A percentile compares a stretch with the other conserved stretches of the same genome.
phyloP scores from a whole-genome alignment of 2,113 vertebrate species.

The Archocentrus centrarchus region DNA sequence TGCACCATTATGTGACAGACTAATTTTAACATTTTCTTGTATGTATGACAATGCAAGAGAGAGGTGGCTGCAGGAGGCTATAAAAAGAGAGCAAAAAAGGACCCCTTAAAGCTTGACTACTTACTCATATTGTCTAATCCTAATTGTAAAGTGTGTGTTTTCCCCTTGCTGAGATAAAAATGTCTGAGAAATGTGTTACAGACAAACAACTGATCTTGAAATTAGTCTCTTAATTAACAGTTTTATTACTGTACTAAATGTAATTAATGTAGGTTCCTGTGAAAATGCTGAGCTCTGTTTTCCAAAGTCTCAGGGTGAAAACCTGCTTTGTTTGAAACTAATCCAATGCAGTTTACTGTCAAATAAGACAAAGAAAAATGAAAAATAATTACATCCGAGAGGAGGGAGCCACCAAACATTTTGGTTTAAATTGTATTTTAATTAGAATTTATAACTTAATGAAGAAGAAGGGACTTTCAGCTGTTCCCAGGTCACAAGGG shows the following conservation, averaged over 20 bases:
- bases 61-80: background rate
- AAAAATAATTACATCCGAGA: background rate
- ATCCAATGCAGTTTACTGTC: background rate
- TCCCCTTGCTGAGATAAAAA: too few species aligned
- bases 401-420: too few species aligned
- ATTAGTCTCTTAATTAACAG: background rate
- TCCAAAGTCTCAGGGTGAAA: too few species aligned
- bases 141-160: background rate
- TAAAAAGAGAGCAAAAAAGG: background rate
- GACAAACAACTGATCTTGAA: background rate
- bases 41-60: slow-evolving; percentile 1
- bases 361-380: background rate
- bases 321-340: too few species aligned
- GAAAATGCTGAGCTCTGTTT: background rate
- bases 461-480: too few species aligned
- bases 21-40: slow-evolving; percentile 22
- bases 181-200: background rate
- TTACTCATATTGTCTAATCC: background rate
- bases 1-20: background rate
- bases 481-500: background rate
- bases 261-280: background rate
- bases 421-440: too few species aligned
- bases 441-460: too few species aligned
- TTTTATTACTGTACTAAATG: background rate
- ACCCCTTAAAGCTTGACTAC: background rate